A percentile compares a stretch with the other conserved stretches of the same genome.
These are phyloP conservation scores for Anolis sagrei DNA, from an alignment of 2,113 vertebrate genomes.

Conservation along the genomic window DNA sequence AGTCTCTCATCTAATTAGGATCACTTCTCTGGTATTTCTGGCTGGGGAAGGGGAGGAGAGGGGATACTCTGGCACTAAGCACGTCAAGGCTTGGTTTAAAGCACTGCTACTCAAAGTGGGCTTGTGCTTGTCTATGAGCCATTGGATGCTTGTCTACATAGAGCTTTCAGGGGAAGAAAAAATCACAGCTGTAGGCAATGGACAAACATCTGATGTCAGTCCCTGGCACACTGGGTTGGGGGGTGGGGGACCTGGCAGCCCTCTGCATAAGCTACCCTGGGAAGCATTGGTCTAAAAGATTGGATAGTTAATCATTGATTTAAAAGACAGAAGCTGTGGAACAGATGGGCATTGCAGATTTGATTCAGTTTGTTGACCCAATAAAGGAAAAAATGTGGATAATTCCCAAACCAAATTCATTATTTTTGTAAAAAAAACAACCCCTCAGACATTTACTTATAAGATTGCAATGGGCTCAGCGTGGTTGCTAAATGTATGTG, in stretches of 20 bases:
- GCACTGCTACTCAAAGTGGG: neutral
- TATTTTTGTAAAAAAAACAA: neutral
- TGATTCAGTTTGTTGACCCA: neutral
- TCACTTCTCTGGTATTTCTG: neutral
- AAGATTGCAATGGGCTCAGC: neutral
- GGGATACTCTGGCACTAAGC: neutral
- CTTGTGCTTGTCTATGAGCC: too few relatives aligned
- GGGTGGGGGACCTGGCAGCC: too few relatives aligned
- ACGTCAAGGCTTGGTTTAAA: neutral
- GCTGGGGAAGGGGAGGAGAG: too few relatives aligned
- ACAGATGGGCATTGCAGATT: neutral
- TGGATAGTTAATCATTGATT: neutral
- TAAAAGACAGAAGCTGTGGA: constrained; percentile 17
- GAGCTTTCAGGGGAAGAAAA: too few relatives aligned
- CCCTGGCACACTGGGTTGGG: too few relatives aligned
- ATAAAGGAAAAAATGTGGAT: constrained; percentile 4
- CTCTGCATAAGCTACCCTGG: too few relatives aligned
- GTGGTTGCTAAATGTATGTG: neutral
- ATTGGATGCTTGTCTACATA: too few relatives aligned
- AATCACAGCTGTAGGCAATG: too few relatives aligned
- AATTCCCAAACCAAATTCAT: neutral
- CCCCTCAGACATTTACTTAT: neutral
- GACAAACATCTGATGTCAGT: too few relatives aligned
- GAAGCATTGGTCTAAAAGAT: neutral
- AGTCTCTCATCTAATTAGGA: neutral